Evolutionary conservation across 2,888 invertebrate genomes (phyloP).

Genomic region (Leptogaster cylindrica): DNA sequence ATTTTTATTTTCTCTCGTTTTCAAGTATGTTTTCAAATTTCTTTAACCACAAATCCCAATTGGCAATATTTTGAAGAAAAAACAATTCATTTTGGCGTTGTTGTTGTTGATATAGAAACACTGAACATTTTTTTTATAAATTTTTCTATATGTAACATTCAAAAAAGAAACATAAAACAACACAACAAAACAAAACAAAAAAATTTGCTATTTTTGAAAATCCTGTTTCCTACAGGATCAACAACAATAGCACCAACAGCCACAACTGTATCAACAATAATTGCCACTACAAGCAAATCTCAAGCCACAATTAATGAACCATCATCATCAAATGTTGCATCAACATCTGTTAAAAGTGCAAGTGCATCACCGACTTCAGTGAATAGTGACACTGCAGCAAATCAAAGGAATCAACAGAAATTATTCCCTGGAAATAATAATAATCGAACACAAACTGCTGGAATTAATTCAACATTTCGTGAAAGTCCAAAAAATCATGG

Average conservation of each 20-base stretch:
- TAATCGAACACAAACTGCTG: constrained; percentile 40
- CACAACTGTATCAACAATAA: constrained; percentile 44
- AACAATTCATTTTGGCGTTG: constrained; percentile 24
- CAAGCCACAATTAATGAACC: constrained; percentile 5
- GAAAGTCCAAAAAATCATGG: constrained; percentile 30
- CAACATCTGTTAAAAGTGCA: constrained; percentile 48
- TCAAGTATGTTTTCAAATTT: background rate
- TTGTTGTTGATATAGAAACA: constrained; percentile 32
- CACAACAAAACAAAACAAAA: constrained; percentile 53
- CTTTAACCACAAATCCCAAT: constrained; percentile 1
- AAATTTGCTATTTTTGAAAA: constrained; percentile 61
- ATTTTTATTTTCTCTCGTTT: background rate
- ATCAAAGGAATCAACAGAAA: background rate
- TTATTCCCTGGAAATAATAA: background rate
- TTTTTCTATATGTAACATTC: background rate
- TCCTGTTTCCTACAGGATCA: constrained; percentile 55
- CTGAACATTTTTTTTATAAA: too few relatives aligned
- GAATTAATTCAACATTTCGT: too few relatives aligned
- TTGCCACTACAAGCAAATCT: constrained; percentile 34
- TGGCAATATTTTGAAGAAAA: constrained; percentile 12
- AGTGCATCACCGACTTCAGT: constrained; percentile 54
- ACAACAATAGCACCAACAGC: constrained; percentile 45
- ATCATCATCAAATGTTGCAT: constrained; percentile 45
- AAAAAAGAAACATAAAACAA: background rate
- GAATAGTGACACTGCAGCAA: constrained; percentile 48